Evolutionary conservation across 2,113 vertebrate genomes (phyloP), one percentile per base, ranked within the genome.

Genomic region (Nesogale talazaci): DNA sequence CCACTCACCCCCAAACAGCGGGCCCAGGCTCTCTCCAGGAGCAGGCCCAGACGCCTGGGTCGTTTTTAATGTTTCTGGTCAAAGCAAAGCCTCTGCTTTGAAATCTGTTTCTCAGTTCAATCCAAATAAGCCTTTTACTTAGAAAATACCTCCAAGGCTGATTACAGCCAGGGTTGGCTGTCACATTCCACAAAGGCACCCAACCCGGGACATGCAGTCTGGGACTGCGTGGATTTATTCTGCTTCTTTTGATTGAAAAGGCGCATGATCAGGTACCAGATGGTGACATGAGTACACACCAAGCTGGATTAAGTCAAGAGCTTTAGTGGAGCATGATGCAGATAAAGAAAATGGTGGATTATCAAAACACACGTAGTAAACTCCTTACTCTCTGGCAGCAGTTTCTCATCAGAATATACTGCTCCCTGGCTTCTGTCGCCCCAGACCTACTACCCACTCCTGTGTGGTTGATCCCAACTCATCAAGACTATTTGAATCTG

Each of bases 281-380:
- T 97, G 97, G 96, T 75, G 42, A 97, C 95, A 93, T 97, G 96
- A 97, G 91, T 91, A 94, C 88, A 92, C 94, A 85, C 91, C 94
- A 97, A 97, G 95, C 88, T 84, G 83, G 97, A 97, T 97, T 96
- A 97, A 97, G 94, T 92, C 96, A 95, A 85, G 93, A 97, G 96
- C 94, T 92, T 95, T 92, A 83, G 65, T 65, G 93, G 96, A 96
- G 95, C 96, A 93, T 75, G 74, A 89, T 88, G 95, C 85, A 97
- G 86, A 93, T 88, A 95, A 88, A 92, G 92, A 86, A 89, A 96
- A 95, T 34, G 79, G 80, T 3, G 4, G 92, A 80, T 95, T 85
- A n/a, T 12, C 74, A n/a, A 34, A 57, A 19, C 57, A 76, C 31
- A 56, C 83, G 42, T 57, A 38, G 34, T 75, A 75, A 83, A 75